phyloP scores from a whole-genome alignment of 2,113 vertebrate genomes.

The Delphinus delphis region DNA sequence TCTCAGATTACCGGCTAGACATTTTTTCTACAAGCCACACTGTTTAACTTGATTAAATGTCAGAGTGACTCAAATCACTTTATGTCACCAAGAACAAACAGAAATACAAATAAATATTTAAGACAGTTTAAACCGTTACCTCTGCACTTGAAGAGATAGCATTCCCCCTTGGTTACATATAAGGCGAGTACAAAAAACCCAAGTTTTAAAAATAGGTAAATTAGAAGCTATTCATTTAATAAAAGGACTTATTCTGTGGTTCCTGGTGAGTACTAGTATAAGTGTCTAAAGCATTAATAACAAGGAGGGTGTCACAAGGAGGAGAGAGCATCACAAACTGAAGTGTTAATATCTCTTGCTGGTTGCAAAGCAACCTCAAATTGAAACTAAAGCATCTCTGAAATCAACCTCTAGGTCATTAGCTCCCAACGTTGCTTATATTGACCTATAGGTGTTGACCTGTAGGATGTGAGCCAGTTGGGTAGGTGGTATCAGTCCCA shows the following conservation, averaged over 20 bases:
- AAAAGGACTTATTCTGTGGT: not conserved
- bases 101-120: constrained; percentile 47
- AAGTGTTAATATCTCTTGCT: not conserved
- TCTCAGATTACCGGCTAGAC: constrained; percentile 18
- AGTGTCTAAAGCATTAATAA: not conserved
- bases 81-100: constrained; percentile 14
- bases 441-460: not conserved
- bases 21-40: not conserved
- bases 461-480: not conserved
- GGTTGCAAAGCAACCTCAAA: not conserved
- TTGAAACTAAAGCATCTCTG: not conserved
- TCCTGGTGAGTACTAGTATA: not conserved
- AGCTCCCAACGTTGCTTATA: not conserved
- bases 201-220: not conserved
- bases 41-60: constrained; percentile 59
- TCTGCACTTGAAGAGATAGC: not conserved
- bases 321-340: not conserved
- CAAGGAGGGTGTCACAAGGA: not conserved
- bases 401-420: not conserved
- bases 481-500: not conserved
- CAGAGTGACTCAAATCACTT: constrained; percentile 46
- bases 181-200: not conserved
- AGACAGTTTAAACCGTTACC: not conserved
- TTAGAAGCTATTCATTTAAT: not conserved
- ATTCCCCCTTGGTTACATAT: not conserved